These are phyloP conservation scores for Dufourea novaeangliae DNA, from an alignment of 1,140 invertebrate species.

Conservation along the genomic window DNA sequence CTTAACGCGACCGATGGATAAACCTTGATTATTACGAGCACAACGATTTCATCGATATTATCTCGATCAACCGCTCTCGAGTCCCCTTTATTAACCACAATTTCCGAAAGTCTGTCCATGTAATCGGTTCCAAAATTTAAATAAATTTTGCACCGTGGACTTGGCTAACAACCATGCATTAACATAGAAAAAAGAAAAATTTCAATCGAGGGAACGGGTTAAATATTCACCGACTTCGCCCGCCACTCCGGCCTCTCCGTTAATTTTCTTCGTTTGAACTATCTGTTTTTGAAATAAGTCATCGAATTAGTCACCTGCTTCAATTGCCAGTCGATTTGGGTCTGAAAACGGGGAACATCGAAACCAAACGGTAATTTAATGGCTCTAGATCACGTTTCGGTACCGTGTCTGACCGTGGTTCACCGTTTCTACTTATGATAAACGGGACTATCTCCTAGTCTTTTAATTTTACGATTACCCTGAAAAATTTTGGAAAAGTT, in stretches of 20 bases:
- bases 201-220: not conserved
- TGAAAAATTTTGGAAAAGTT: too few species aligned
- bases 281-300: not conserved
- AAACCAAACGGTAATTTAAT: too few species aligned
- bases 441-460: too few species aligned
- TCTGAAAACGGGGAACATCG: not conserved
- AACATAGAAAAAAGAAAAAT: not conserved
- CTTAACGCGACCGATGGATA: not conserved
- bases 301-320: not conserved
- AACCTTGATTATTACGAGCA: not conserved
- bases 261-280: not conserved
- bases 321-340: not conserved
- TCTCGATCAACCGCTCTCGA: slow-evolving; percentile 7
- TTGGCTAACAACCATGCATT: not conserved
- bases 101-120: not conserved
- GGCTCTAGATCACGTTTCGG: not conserved
- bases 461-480: too few species aligned
- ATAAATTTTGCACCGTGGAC: not conserved
- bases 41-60: not conserved
- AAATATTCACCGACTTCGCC: not conserved
- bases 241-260: not conserved
- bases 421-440: too few species aligned
- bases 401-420: not conserved
- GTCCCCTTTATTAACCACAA: too few species aligned
- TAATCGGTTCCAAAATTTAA: not conserved